Percentiles rank a stretch among this genome's conserved stretches.
These are phyloP conservation scores for Micrasema longulum DNA, from an alignment of 1,140 invertebrate genomes.

Conservation along the genomic window DNA sequence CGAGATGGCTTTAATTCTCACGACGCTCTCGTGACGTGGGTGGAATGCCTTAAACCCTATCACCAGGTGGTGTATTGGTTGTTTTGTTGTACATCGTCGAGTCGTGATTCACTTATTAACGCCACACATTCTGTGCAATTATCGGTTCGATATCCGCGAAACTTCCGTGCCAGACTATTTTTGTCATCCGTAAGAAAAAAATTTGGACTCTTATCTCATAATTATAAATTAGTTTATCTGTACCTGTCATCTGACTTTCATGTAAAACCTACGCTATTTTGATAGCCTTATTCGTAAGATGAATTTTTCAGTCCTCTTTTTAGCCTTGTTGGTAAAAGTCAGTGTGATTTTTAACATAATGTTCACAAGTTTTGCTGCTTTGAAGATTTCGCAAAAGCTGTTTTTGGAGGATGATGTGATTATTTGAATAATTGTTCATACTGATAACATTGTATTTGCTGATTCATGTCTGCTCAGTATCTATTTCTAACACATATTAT, in stretches of 20 bases:
- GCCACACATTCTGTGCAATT: slow-evolving; percentile 1
- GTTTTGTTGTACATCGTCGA: not conserved
- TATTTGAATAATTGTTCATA: slow-evolving; percentile 11
- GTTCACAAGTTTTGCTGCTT: slow-evolving; percentile 32
- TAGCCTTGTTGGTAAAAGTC: slow-evolving; percentile 6
- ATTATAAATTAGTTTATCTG: slow-evolving; percentile 21
- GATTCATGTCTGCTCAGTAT: slow-evolving; percentile 3
- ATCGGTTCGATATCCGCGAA: not conserved
- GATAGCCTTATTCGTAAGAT: too few relatives aligned
- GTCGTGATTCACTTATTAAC: slow-evolving; percentile 9
- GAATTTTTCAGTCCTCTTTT: slow-evolving; percentile 3
- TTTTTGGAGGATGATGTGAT: slow-evolving; percentile 36
- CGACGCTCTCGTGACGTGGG: slow-evolving; percentile 39
- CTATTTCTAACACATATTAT: not conserved
- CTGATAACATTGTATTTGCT: not conserved
- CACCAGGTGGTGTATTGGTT: not conserved
- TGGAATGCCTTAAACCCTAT: too few relatives aligned
- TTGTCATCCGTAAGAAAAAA: slow-evolving; percentile 6
- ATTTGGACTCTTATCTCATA: slow-evolving; percentile 8
- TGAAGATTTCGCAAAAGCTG: slow-evolving; percentile 37
- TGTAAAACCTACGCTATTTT: not conserved
- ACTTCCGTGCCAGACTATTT: not conserved
- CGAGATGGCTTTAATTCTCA: slow-evolving; percentile 33
- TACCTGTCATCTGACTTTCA: slow-evolving; percentile 1
- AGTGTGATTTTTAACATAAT: slow-evolving; percentile 21